Conservation (phyloP, 2,113 vertebrate species). For the Cheirogaleus medius region DNA sequence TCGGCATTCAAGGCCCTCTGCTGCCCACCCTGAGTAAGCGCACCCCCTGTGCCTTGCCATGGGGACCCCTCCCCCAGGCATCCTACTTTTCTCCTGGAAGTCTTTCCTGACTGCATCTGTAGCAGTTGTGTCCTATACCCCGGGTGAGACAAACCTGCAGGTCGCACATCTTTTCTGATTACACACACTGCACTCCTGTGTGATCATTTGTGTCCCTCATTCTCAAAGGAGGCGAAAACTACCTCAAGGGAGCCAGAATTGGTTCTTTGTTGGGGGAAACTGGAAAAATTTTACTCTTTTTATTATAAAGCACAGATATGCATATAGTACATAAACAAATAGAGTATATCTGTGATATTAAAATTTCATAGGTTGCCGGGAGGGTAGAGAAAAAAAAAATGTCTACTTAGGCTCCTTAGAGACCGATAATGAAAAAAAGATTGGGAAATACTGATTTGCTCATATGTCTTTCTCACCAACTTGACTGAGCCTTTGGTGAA, state of each 20-base stretch:
- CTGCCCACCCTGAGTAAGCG: too few species aligned
- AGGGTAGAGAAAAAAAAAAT: background rate
- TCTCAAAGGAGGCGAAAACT: background rate
- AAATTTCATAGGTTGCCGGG: background rate
- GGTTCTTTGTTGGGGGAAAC: background rate
- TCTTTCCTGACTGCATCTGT: background rate
- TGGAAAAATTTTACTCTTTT: background rate
- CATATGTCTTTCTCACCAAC: background rate
- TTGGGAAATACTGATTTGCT: background rate
- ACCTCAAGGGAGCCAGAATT: background rate
- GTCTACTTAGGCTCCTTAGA: background rate
- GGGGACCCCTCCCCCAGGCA: accelerated
- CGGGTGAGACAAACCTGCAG: background rate
- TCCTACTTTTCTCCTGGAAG: background rate
- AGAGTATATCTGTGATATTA: background rate
- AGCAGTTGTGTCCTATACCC: background rate
- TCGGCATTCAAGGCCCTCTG: background rate
- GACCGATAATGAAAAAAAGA: background rate
- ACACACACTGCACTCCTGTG: background rate
- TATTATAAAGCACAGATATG: background rate
- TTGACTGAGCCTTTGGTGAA: background rate
- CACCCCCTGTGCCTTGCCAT: too few species aligned
- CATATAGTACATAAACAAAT: background rate
- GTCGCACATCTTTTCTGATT: background rate
- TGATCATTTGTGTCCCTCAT: background rate